Evolutionary conservation across 2,888 invertebrate species (phyloP), one percentile per base, ranked within the genome.

Genomic region (Tetheella fluctuosa): DNA sequence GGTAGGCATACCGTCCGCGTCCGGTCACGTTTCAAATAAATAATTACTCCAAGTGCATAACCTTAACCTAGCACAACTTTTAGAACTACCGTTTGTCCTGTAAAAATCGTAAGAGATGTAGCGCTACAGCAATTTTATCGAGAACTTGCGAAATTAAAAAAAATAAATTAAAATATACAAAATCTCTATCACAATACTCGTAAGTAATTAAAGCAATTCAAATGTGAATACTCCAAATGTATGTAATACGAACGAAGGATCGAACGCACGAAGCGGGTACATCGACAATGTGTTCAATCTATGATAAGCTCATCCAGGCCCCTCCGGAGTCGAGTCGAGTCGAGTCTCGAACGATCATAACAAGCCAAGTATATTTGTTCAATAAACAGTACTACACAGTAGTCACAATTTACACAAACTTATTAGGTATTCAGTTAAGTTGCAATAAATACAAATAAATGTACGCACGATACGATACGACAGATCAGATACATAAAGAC

Each of bases 161-260:
- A 91, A 92, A 93, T 92, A 92, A 93, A 92, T 93, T 92, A 93
- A 90, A 92, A 91, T 92, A 93, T 92, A 93, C 92, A 93, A 92
- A 91, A 93, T 91, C 91, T 93, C 93, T 93, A 93, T 92, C 93
- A 92, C 93, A 93, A 93, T 92, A 92, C 92, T 92, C 91, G 93
- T 92, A 93, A 92, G 92, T 92, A 93, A 92, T 92, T 93, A 92
- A 93, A 93, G 93, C 93, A 85, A 92, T 91, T 90, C 90, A 90
- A 88, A 86, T 91, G 91, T 92, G 91, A 92, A 92, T 91, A 91
- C 91, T 91, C 90, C 90, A 89, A 90, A 89, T 83, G 86, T 89
- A 85, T 34, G 89, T 86, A 86, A 88, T 88, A 82, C 79, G 76
- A 81, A 52, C 52, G 58, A 30, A 87, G 85, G 82, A 86, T 54